A percentile compares a stretch with the other conserved stretches of the same genome.
phyloP scores from a whole-genome alignment of 2,113 vertebrate genomes.

The Catharus minimus region DNA sequence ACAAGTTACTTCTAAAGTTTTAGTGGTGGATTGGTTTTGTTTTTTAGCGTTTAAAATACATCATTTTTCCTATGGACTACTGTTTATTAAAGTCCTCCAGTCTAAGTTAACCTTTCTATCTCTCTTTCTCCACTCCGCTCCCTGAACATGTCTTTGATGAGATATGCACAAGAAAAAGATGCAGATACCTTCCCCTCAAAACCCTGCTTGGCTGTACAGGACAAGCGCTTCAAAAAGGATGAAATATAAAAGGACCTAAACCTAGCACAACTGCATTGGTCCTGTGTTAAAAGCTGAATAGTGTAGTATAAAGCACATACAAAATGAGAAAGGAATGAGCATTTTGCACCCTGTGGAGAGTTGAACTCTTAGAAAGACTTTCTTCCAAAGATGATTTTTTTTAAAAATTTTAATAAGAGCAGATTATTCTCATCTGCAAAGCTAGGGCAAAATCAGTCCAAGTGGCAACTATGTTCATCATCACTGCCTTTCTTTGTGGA shows the following conservation, averaged over 20 bases:
- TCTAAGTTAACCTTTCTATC: neutral
- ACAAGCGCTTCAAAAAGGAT: neutral
- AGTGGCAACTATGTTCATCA: neutral
- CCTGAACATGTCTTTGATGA: neutral
- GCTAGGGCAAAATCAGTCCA: neutral
- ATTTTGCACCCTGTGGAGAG: neutral
- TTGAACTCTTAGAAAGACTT: neutral
- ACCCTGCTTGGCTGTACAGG: neutral
- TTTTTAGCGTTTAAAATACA: neutral
- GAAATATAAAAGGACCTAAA: neutral
- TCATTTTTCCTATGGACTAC: neutral
- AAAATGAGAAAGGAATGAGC: neutral
- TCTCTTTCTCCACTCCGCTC: neutral
- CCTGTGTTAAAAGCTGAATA: neutral
- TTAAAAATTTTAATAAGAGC: neutral
- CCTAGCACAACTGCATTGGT: accelerated
- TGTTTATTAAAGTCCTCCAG: neutral
- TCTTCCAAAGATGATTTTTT: neutral
- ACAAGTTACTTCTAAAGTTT: neutral
- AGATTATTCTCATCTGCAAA: neutral
- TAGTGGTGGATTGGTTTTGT: neutral
- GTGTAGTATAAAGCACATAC: neutral
- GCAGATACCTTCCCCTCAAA: neutral
- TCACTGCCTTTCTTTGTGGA: neutral
- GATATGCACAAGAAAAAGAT: neutral